Base-by-base conservation (phyloP, 2,888 invertebrate genomes). In the Eremobia ochroleuca region DNA sequence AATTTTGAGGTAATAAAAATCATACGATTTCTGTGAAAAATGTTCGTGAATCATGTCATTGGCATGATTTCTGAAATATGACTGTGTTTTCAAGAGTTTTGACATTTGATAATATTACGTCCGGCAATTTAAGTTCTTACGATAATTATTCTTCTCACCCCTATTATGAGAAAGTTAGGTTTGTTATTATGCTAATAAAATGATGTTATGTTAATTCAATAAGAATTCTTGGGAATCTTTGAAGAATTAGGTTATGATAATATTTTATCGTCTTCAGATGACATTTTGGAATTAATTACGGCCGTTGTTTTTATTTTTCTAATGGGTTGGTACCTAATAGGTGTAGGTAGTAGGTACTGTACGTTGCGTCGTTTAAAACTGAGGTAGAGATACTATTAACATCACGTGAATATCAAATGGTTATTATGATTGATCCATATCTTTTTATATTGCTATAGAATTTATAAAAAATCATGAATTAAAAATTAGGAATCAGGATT, bases 171-270 rank as follows among this genome's bases (percentile, higher is more conserved):
- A 49, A 75, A 79, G 52, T 82, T 71, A 9, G 18, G 64, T 61
- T 80, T 65, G 40, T 66, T 82, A 76, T 58, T 55, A 58, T 46
- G 71, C 55, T 75, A 61, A 76, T 80, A 80, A 72, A 83, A 75
- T 70, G 31, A 40, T 55, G 40, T 72, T 61, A 43, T 59, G 49
- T 28, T 61, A 34, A 69, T 79, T 70, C 67, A 69, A 68, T 78
- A 43, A 64, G 46, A 49, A 43, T 58, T 55, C 5, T 49, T 31
- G 11, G 37, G 25, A 13, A 69, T 34, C 1, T n/a, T 58, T 61
- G 34, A 31, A 34, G 55, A 71, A 59, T 59, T 55, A 64, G 5
- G 34, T 58, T 31, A 40, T 9, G 59, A 31, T 58, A 58, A 52
- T 49, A 52, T 80, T 75, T 61, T 6, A 46, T 67, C 58, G 34